Base-by-base conservation (phyloP, 2,888 invertebrate genomes). In the Netelia inedita region DNA sequence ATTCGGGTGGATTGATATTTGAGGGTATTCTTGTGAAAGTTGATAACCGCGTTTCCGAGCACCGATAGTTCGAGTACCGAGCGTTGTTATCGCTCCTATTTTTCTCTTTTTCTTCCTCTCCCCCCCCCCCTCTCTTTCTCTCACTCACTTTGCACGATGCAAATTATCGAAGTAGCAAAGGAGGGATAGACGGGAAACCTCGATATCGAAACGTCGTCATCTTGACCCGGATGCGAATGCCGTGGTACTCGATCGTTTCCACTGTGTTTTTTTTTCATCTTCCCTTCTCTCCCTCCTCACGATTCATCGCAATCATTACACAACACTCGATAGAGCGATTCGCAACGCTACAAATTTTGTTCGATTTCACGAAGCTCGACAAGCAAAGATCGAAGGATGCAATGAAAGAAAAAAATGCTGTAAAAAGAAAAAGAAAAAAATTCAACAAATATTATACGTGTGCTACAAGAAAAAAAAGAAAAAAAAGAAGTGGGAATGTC, bases 181-280 rank as follows among this genome's bases (percentile, higher is more conserved):
- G 57, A 57, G 57, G 57, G 57, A 19, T 21, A 57, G 57, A 19
- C 19, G 57, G 19, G 57, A 57, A 19, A 57, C 9, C 19, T 19
- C 19, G 57, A 57, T 57, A 57, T 19, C 19, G 57, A 57, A 57
- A 19, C 19, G 19, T 57, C 57, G 57, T 57, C 57, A 57, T 57
- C 57, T 57, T 57, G 57, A 57, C 57, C 57, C 57, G 57, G 19
- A 57, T 57, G 10, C 19, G 19, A 57, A 57, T 53, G 53, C 16
- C 53, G 14, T 16, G 19, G 21, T 11, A 46, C 10, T 57, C 57
- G 57, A 57, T 16, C 57, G 19, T 19, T 57, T 9, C 57, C 19
- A 19, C 57, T 8, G 16, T 57, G 5, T 55, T 55, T 19, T 10
- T 19, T 57, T 19, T 57, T 21, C 57, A 16, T 19, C 14, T 46